Evolutionary conservation across 2,113 vertebrate species (phyloP), one percentile per base, ranked within the genome.

Genomic region (Paradisaea rubra): DNA sequence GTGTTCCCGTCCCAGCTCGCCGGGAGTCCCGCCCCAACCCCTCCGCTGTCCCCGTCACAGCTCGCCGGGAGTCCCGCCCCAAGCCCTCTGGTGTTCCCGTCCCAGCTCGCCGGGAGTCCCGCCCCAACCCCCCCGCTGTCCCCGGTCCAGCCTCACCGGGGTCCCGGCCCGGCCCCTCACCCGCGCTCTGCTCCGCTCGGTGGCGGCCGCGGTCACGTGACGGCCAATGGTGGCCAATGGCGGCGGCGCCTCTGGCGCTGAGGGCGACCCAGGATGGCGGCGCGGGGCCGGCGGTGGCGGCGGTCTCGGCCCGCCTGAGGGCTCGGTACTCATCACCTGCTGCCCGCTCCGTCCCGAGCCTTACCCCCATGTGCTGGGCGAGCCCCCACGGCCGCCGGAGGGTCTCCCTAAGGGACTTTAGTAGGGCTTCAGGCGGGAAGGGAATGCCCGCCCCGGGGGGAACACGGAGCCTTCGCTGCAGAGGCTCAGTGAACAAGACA

Each of bases 231-330:
- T 20, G 22, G 28, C 33, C 91, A 54, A 64, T 69, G 85, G 80
- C 53, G 39, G 33, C n/a, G 50, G 47, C 15, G 31, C 41, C 31
- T 13, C 31, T 9, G 33, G 24, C 16, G 0, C 6, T 3, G 41
- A 15, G 2, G 19, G 35, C 23, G 28, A 4, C 9, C 3, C 35
- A 8, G 68, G 23, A 45, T 81, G 87, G 86, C 52, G 74, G 69
- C 44, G 18, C 12, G 6, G 21, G 15, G 18, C 15, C 7, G 2
- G 41, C 14, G 22, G 10, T 0, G 18, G 12, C 2, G 39, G 3
- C 6, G 4, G 50, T 6, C 7, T 13, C 9, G 9, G 16, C 4
- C 5, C 6, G 1, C 25, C 25, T 16, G 44, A 44, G 53, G n/a
- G 27, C 27, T 39, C 13, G 7, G 44, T 25, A 3, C 11, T 20